Percentiles rank a stretch among this genome's conserved stretches.
phyloP scores from a whole-genome alignment of 2,888 invertebrate species.

The Thelaira solivaga region DNA sequence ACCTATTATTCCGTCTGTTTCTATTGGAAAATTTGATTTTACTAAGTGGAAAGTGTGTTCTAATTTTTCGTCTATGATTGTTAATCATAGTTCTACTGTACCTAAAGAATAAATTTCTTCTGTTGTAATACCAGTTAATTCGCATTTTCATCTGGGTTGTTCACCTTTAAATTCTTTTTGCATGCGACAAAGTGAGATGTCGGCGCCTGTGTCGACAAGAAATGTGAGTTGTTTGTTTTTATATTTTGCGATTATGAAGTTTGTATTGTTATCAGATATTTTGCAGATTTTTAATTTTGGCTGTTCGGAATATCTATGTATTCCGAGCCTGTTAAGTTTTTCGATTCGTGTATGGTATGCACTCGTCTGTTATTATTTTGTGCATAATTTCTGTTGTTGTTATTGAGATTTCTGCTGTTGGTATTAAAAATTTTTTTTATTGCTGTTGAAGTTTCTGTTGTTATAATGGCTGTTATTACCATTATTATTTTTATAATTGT shows the following conservation, averaged over 20 bases:
- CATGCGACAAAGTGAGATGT: background rate
- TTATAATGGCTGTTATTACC: background rate
- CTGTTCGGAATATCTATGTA: background rate
- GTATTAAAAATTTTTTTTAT: too few relatives aligned
- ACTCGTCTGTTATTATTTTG: background rate
- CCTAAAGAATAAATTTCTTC: background rate
- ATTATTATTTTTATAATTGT: background rate
- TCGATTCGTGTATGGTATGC: background rate
- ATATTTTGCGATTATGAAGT: background rate
- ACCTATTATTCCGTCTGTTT: conserved; percentile 42
- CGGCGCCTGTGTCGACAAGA: conserved; percentile 7
- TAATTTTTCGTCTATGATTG: background rate
- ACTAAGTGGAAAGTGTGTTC: background rate
- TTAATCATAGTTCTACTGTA: background rate
- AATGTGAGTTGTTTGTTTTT: background rate
- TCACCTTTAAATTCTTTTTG: background rate
- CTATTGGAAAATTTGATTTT: conserved; percentile 7
- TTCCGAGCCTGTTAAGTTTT: background rate
- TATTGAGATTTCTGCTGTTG: too few relatives aligned
- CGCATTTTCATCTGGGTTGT: background rate
- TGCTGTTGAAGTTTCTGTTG: background rate
- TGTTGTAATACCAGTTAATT: background rate
- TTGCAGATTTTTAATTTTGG: background rate
- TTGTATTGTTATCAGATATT: background rate
- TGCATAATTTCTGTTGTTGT: too few relatives aligned